phyloP scores from a whole-genome alignment of 2,113 vertebrate genomes.

The Syngnathus floridae region DNA sequence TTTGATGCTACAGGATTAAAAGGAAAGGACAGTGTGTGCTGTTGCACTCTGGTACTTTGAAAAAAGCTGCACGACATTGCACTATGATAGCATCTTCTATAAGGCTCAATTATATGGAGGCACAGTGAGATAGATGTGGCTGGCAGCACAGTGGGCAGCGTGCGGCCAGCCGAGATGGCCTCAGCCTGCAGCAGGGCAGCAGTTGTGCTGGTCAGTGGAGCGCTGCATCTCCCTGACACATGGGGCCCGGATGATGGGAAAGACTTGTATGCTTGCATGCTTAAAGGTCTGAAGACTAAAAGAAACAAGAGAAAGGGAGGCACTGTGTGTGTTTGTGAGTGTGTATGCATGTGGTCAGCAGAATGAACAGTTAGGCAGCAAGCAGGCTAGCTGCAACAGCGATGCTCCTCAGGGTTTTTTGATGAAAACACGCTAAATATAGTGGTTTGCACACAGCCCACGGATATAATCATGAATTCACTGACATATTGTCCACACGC shows the following conservation, averaged over 20 bases:
- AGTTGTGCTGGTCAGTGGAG: conserved; percentile 42
- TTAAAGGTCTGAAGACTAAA: conserved; percentile 15
- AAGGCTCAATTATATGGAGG: conserved; percentile 36
- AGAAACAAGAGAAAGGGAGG: conserved; percentile 4
- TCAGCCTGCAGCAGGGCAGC: conserved; percentile 24
- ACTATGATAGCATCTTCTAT: conserved; percentile 41
- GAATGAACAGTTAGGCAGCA: conserved; percentile 14
- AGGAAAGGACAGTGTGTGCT: conserved; percentile 18
- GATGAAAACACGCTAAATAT: conserved; percentile 37
- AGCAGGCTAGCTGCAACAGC: conserved; percentile 35
- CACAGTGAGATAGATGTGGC: conserved; percentile 17
- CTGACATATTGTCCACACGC: conserved; percentile 1
- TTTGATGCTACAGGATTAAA: conserved; percentile 3
- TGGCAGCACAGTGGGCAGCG: conserved; percentile 19
- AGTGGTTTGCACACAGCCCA: conserved; percentile 2
- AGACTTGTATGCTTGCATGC: conserved; percentile 15
- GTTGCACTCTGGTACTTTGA: conserved; percentile 24
- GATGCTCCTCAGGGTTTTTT: conserved; percentile 43
- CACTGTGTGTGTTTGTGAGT: background rate
- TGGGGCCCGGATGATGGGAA: conserved; percentile 21
- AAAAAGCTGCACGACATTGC: conserved; percentile 30
- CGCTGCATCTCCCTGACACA: conserved; percentile 44
- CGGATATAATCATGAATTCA: background rate
- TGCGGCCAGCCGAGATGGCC: conserved; percentile 40
- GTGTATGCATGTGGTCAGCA: conserved; percentile 17